A percentile compares a stretch with the other conserved stretches of the same genome.
phyloP scores from a whole-genome alignment of 2,888 invertebrate species.

The Creontiades dilutus region DNA sequence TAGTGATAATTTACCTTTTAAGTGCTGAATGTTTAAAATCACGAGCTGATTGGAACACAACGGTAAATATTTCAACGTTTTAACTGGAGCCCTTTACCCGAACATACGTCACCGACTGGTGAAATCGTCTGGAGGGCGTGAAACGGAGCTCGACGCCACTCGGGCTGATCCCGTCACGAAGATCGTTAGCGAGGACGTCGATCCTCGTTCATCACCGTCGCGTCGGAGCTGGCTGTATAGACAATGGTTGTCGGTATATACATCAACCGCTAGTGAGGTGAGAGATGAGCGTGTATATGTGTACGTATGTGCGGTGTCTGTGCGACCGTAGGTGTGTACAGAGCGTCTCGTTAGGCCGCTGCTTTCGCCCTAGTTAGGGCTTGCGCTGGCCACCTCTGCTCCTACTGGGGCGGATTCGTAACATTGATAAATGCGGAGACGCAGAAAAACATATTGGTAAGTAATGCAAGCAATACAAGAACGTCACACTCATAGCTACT shows the following conservation, averaged over 20 bases:
- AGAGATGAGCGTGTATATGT: not conserved
- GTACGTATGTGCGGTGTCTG: not conserved
- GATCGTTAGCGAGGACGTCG: conserved; percentile 46
- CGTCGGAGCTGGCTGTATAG: not conserved
- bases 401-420: too few relatives aligned
- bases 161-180: conserved; percentile 42
- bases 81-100: not conserved
- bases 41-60: not conserved
- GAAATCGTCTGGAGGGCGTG: conserved; percentile 35
- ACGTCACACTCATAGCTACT: too few relatives aligned
- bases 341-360: not conserved
- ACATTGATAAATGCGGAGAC: too few relatives aligned
- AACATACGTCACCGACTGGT: not conserved
- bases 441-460: too few relatives aligned
- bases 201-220: conserved; percentile 49
- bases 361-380: not conserved
- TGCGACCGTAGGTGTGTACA: not conserved
- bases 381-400: not conserved
- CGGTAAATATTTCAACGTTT: not conserved
- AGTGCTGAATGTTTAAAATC: not conserved
- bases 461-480: too few relatives aligned
- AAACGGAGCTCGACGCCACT: not conserved
- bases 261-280: conserved; percentile 21
- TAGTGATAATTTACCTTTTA: too few relatives aligned
- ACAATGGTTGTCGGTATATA: conserved; percentile 46